These are phyloP conservation scores for Tupiocoris notatus DNA, from an alignment of 2,888 invertebrate genomes.

Conservation along the genomic window DNA sequence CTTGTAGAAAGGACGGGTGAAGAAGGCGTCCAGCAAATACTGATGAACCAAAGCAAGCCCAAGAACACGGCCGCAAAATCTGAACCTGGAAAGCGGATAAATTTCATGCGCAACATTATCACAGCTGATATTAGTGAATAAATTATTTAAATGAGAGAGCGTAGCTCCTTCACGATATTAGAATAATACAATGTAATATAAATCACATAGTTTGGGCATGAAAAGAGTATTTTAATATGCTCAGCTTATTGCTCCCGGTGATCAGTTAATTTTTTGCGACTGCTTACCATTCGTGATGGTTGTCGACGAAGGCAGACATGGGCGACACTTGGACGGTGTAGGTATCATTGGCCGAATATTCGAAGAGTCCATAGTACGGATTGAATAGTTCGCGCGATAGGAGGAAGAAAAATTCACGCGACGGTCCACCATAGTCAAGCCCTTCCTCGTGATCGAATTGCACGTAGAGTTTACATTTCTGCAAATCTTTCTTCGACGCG, in stretches of 20 bases:
- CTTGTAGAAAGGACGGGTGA: constrained; percentile 95
- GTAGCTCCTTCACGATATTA: no score
- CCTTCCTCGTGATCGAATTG: constrained; percentile 92
- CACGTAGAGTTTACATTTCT: constrained; percentile 91
- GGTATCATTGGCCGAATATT: constrained; percentile 96
- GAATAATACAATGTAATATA: no score
- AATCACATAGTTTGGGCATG: no score
- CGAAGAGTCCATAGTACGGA: constrained; percentile 96
- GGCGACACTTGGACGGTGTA: constrained; percentile 95
- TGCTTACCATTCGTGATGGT: constrained; percentile 89
- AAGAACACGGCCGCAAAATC: constrained; percentile 91
- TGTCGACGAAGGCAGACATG: constrained; percentile 95
- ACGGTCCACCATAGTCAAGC: constrained; percentile 96
- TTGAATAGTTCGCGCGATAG: constrained; percentile 96
- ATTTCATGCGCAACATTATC: no score
- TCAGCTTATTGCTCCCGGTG: no score
- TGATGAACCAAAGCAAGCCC: constrained; percentile 96
- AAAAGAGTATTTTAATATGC: no score
- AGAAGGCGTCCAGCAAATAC: constrained; percentile 94
- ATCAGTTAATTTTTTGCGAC: no score
- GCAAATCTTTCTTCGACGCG: constrained; percentile 90
- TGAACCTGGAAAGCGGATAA: constrained; percentile 66
- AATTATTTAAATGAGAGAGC: no score
- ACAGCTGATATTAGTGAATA: no score
- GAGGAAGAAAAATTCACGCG: constrained; percentile 95